phyloP scores from a whole-genome alignment of 1,140 invertebrate species.

The Drosophila orena region DNA sequence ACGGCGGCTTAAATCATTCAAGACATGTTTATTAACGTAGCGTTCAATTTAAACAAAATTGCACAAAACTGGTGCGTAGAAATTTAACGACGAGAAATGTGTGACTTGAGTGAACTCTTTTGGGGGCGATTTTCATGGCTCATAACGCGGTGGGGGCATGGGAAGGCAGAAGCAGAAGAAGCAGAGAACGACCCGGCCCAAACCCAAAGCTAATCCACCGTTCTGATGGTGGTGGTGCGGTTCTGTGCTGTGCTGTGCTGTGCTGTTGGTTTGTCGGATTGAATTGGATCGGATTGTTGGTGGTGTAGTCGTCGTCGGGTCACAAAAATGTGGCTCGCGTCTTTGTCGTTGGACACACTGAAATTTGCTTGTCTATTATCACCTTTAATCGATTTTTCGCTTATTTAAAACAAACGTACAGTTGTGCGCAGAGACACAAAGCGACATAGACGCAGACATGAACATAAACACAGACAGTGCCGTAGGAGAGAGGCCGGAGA shows the following conservation, averaged over 20 bases:
- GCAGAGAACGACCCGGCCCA: constrained; percentile 23
- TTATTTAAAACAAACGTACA: constrained; percentile 83
- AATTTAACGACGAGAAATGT: constrained; percentile 14
- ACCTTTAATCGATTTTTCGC: constrained; percentile 83
- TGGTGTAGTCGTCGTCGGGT: constrained; percentile 55
- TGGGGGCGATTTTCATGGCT: constrained; percentile 49
- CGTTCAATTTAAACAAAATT: too few relatives aligned
- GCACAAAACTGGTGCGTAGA: not conserved
- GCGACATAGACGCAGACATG: constrained; percentile 17
- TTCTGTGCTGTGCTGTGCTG: constrained; percentile 5
- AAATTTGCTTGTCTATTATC: constrained; percentile 82
- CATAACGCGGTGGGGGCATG: constrained; percentile 43
- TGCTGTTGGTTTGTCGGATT: constrained; percentile 1
- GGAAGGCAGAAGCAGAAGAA: not conserved
- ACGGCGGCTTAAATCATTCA: too few relatives aligned
- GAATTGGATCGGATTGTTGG: constrained; percentile 8
- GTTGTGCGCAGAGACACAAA: constrained; percentile 56
- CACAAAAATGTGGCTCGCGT: constrained; percentile 52
- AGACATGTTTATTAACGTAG: too few relatives aligned
- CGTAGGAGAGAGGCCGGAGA: constrained; percentile 20
- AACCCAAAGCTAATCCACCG: constrained; percentile 37
- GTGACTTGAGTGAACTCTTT: constrained; percentile 13
- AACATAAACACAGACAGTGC: constrained; percentile 21
- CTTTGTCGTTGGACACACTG: constrained; percentile 73
- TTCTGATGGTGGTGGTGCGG: constrained; percentile 9